Percentiles rank a stretch among this genome's conserved stretches.
Conservation (phyloP, 2,888 invertebrate genomes). For the Myathropa florea region DNA sequence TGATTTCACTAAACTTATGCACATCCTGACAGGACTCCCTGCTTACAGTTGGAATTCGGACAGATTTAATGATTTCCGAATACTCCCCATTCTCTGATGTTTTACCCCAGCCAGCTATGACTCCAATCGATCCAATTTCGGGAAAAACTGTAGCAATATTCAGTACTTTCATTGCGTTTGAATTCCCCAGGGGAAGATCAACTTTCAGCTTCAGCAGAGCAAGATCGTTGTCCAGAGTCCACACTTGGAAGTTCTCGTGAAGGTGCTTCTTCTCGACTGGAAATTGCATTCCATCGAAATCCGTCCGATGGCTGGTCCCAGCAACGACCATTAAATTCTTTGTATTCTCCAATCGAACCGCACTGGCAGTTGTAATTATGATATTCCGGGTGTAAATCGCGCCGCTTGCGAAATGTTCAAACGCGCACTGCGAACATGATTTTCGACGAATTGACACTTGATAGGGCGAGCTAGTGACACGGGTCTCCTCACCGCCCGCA, state of each 20-base stretch:
- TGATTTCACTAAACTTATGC: slow-evolving; percentile 15
- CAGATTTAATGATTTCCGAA: slow-evolving; percentile 14
- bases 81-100: slow-evolving; percentile 19
- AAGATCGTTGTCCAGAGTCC: slow-evolving; percentile 76
- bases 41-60: slow-evolving; percentile 10
- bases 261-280: slow-evolving; percentile 74
- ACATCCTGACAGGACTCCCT: slow-evolving; percentile 18
- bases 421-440: slow-evolving; percentile 26
- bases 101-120: slow-evolving; percentile 77
- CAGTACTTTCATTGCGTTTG: slow-evolving; percentile 78
- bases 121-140: slow-evolving; percentile 73
- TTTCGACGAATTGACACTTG: slow-evolving; percentile 79
- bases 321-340: slow-evolving; percentile 71
- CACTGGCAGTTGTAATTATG: slow-evolving; percentile 81
- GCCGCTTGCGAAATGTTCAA: slow-evolving; percentile 80
- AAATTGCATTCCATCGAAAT: slow-evolving; percentile 74
- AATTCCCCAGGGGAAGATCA: slow-evolving; percentile 80
- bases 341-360: slow-evolving; percentile 79
- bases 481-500: slow-evolving; percentile 78
- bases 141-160: slow-evolving; percentile 72
- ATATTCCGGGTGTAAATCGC: slow-evolving; percentile 75
- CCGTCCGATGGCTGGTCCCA: slow-evolving; percentile 75
- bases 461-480: slow-evolving; percentile 80
- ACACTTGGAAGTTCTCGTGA: slow-evolving; percentile 73
- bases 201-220: slow-evolving; percentile 81